Evolutionary conservation across 2,797 vertebrate species (phyloP), one percentile per base, ranked within the genome.

Genomic region (Steatocranus sp.): DNA sequence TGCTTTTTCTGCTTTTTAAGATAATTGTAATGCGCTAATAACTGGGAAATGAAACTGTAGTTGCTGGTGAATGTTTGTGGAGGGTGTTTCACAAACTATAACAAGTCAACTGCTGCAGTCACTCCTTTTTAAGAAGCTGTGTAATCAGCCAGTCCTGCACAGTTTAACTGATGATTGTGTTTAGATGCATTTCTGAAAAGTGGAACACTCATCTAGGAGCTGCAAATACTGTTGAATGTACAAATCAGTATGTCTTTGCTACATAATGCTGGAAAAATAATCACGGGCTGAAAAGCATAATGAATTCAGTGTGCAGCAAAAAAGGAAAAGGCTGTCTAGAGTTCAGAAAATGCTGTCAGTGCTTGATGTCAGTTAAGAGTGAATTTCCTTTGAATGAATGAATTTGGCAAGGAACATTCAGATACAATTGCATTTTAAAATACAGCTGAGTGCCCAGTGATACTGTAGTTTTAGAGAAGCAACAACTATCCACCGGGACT

Each of bases 141-240:
- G n/a, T 76, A 50, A 54, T 73, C 49, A 83, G 79, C 48, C 81
- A 89, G 81, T 75, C 41, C 58, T n/a, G 77, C 61, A 54, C 82
- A 87, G 32, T 6, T 68, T 84, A 20, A 58, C 32, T 34, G 30
- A 7, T n/a, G 56, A 61, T 61, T 12, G 51, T 49, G 11, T 86
- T 87, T 4, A 86, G 78, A 46, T 17, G 6, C 41, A 70, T 73
- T 73, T 73, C 41, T 27, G 38, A 70, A 70, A 68, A 43, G 23
- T 68, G 36, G 14, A 43, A 27, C 9, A 70, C 38, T 70, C 15
- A 46, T 27, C 23, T 30, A 25, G 66, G 66, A 11, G 23, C 23
- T 46, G 41, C 66, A 46, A 30, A 5, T 73, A 46, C 7, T 17
- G 1, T 2, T 70, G 38, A 70, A 70, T 70, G 38, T 15, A 68